Base-by-base conservation (phyloP, 2,888 invertebrate species). In the Eurytoma californica region DNA sequence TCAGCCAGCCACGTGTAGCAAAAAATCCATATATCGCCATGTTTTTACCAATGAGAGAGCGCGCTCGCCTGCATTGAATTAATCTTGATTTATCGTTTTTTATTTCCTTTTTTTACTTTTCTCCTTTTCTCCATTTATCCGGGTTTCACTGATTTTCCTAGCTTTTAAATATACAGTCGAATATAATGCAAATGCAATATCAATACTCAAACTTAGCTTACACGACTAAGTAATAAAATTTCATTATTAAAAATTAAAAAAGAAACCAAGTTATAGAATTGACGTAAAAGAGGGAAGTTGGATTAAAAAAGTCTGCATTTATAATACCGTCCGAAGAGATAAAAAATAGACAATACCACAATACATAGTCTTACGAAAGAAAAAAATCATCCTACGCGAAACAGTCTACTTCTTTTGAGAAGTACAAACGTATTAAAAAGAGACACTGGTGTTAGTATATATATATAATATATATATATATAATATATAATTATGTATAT, bases 291-390 rank as follows among this genome's bases (percentile, higher is more conserved):
- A 39, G 65, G 77, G 39, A 74, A 81, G 80, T 67, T 66, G 63
- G 65, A 72, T 77, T 39, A 39, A 72, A 74, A 75, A 78, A 73
- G 47, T 78, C 57, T 80, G 77, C 75, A 80, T 74, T 70, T 72
- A 78, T 80, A 75, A 80, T 72, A 80, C 77, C 77, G 67, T 78
- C 66, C 72, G 20, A 67, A 78, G 53, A 78, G 68, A 76, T 78
- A 81, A 78, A 81, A 74, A 81, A 79, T 72, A 81, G 81, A 72
- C 78, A 81, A 81, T 75, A 81, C 75, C 75, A 81, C 75, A 80
- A 74, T 75, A 77, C 75, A 80, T 75, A 77, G 75, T 72, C 76
- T 78, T 81, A 75, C 53, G 55, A 55, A 51, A 79, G 51, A 72
- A 78, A 79, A 80, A 80, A 76, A 76, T 68, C 63, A 72, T 72